phyloP scores from a whole-genome alignment of 2,797 vertebrate genomes.

The Catostomus latipinnis region DNA sequence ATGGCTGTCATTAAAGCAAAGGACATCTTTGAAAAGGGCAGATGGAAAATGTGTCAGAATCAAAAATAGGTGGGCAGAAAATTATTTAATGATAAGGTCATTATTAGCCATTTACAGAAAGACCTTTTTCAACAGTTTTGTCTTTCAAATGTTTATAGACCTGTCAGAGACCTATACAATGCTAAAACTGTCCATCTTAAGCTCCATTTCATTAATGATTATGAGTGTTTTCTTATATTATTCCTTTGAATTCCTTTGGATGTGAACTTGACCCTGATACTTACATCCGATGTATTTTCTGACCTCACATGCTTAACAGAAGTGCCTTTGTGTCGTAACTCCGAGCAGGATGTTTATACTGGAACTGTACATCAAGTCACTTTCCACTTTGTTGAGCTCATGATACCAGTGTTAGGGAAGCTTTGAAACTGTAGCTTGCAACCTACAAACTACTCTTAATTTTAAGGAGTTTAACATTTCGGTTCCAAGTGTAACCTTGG shows the following conservation, averaged over 20 bases:
- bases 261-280: slow-evolving; percentile 26
- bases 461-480: too few relatives aligned
- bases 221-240: slow-evolving; percentile 14
- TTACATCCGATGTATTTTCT: slow-evolving; percentile 23
- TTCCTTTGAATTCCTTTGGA: slow-evolving; percentile 34
- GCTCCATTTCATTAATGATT: neutral
- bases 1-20: slow-evolving; percentile 33
- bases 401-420: slow-evolving; percentile 25
- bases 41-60: slow-evolving; percentile 27
- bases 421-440: neutral
- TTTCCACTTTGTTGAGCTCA: slow-evolving; percentile 11
- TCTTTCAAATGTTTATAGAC: neutral
- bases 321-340: slow-evolving; percentile 54
- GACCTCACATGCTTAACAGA: slow-evolving; percentile 49
- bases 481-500: too few relatives aligned
- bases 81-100: slow-evolving; percentile 29
- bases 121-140: neutral
- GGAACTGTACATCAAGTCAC: slow-evolving; percentile 10
- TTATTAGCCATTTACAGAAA: slow-evolving; percentile 4
- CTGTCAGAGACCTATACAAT: neutral
- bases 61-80: neutral
- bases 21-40: slow-evolving; percentile 37
- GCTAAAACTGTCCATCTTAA: neutral
- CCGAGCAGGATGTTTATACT: slow-evolving; percentile 48
- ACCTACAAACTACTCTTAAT: neutral